Conservation (phyloP, 1,140 invertebrate genomes). For the Drosophila tristis region DNA sequence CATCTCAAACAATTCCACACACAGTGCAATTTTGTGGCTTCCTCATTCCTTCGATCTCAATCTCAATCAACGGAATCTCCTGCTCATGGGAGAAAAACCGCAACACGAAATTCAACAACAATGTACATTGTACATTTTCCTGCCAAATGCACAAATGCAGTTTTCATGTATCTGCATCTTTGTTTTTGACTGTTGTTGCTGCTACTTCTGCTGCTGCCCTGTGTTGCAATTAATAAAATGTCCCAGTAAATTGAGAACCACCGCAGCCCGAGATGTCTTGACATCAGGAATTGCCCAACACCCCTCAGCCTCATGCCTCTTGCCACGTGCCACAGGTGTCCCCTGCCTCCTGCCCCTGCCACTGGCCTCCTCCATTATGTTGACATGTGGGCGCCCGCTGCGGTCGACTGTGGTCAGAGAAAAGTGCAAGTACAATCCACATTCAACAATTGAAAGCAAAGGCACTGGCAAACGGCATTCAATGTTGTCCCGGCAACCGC, state of each 20-base stretch:
- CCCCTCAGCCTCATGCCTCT: no score
- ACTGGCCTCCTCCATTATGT: background rate
- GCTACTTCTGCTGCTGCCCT: conserved; percentile 7
- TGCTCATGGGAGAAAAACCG: conserved; percentile 43
- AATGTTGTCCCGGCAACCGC: conserved; percentile 45
- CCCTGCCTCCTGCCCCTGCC: background rate
- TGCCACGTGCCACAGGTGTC: no score
- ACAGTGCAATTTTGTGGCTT: conserved; percentile 51
- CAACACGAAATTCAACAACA: conserved; percentile 57
- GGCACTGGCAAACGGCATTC: conserved; percentile 6
- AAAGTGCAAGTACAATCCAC: conserved; percentile 61
- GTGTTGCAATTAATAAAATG: conserved; percentile 75
- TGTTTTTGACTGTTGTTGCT: no score
- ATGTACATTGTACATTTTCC: conserved; percentile 33
- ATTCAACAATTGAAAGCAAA: conserved; percentile 18
- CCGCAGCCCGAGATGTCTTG: conserved; percentile 54
- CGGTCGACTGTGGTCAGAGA: conserved; percentile 6
- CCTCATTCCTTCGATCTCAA: no score
- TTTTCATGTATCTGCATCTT: conserved; percentile 27
- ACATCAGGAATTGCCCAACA: conserved; percentile 9
- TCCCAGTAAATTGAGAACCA: conserved; percentile 70
- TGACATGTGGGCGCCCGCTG: conserved; percentile 42
- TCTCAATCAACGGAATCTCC: background rate
- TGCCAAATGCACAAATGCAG: conserved; percentile 54
- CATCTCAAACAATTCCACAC: conserved; percentile 6